A percentile compares a stretch with the other conserved stretches of the same genome.
These are phyloP conservation scores for Troides aeacus DNA, from an alignment of 2,888 invertebrate species.

Conservation along the genomic window DNA sequence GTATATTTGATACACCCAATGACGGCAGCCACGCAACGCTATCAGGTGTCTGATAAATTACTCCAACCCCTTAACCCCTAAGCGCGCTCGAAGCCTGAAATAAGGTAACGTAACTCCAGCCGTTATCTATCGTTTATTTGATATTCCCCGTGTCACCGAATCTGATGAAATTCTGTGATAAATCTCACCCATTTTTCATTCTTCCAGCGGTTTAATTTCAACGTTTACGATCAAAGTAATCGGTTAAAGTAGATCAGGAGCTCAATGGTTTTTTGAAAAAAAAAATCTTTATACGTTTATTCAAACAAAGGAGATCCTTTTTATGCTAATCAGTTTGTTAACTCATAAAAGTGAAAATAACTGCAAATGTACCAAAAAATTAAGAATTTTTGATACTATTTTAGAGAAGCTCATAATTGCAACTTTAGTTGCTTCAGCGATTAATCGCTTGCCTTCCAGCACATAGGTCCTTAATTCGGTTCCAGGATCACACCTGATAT, in stretches of 20 bases:
- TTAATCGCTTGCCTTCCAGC: no score
- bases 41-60: constrained; percentile 29
- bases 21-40: constrained; percentile 14
- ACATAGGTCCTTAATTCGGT: no score
- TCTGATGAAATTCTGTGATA: constrained; percentile 17
- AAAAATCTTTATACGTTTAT: no score
- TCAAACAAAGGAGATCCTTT: no score
- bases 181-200: constrained; percentile 16
- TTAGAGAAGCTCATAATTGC: no score
- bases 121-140: constrained; percentile 24
- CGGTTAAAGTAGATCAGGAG: not conserved
- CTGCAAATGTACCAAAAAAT: no score
- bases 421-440: no score
- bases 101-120: constrained; percentile 25
- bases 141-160: constrained; percentile 21
- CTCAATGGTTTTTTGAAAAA: no score
- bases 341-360: no score
- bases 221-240: not conserved
- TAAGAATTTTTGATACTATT: no score
- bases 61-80: constrained; percentile 23
- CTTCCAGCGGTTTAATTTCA: constrained; percentile 5
- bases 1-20: constrained; percentile 3
- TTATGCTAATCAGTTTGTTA: no score
- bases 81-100: constrained; percentile 20
- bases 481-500: no score